These are phyloP conservation scores for Rhegmatorhina hoffmannsi DNA, from an alignment of 2,113 vertebrate species.

Conservation along the genomic window DNA sequence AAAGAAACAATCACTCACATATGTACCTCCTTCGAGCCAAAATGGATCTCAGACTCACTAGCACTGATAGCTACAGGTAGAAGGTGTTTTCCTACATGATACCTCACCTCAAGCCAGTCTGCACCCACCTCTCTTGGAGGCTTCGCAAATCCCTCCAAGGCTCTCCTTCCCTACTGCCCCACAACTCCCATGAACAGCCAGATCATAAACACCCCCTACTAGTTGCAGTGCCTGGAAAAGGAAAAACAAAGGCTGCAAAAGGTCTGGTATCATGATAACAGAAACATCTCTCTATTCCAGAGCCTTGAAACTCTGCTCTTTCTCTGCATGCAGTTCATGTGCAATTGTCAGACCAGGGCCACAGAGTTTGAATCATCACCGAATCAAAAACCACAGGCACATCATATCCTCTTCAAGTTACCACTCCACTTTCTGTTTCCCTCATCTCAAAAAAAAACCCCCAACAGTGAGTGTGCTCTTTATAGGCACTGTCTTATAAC, in stretches of 20 bases:
- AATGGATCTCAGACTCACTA: background rate
- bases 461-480: background rate
- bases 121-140: background rate
- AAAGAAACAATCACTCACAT: background rate
- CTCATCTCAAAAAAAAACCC: background rate
- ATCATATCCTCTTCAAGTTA: background rate
- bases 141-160: background rate
- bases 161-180: background rate
- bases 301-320: background rate
- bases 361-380: fast-evolving
- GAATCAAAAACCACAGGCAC: background rate
- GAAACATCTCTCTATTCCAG: slow-evolving; percentile 3
- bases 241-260: background rate
- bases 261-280: background rate
- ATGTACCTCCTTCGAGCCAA: background rate
- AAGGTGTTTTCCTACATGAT: background rate
- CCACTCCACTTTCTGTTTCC: background rate
- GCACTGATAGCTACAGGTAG: background rate
- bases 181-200: background rate
- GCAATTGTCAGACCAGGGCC: background rate
- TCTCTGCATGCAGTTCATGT: background rate
- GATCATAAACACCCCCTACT: background rate
- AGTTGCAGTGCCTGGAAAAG: background rate
- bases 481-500: background rate
- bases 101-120: background rate